Percentiles rank a stretch among this genome's conserved stretches.
phyloP scores from a whole-genome alignment of 1,140 invertebrate genomes.

The Drosophila bocqueti region DNA sequence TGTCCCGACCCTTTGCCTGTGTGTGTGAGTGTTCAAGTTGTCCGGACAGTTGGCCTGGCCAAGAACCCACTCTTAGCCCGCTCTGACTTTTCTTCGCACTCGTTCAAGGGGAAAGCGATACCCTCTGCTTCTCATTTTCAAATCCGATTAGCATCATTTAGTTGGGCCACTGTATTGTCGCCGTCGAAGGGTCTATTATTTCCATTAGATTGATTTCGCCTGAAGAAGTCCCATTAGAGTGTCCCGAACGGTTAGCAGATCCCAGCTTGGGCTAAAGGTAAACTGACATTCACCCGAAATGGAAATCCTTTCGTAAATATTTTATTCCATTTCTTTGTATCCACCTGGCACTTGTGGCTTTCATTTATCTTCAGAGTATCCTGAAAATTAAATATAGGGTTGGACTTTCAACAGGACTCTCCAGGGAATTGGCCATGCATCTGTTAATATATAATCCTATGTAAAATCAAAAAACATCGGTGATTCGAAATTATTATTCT shows the following conservation, averaged over 20 bases:
- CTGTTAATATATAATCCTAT: neutral
- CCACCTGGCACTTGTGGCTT: conserved; percentile 9
- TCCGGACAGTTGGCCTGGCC: conserved; percentile 17
- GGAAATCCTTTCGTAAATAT: conserved; percentile 18
- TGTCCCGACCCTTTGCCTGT: conserved; percentile 27
- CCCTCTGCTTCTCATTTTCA: conserved; percentile 67
- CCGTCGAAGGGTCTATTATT: conserved; percentile 66
- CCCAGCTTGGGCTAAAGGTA: conserved; percentile 14
- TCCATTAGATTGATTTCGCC: conserved; percentile 72
- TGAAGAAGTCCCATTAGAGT: conserved; percentile 30
- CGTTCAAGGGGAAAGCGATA: conserved; percentile 50
- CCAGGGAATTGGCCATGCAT: neutral
- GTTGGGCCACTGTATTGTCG: conserved; percentile 53
- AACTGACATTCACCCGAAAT: conserved; percentile 31
- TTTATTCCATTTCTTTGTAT: conserved; percentile 32
- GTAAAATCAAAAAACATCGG: neutral
- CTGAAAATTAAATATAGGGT: neutral
- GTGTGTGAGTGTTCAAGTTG: conserved; percentile 5
- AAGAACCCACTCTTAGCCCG: conserved; percentile 32
- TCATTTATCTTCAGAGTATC: neutral
- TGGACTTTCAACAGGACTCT: neutral
- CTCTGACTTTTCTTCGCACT: conserved; percentile 50
- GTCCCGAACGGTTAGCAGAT: conserved; percentile 31
- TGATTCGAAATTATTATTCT: neutral
- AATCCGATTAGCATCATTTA: conserved; percentile 84